Conservation (phyloP, 2,113 vertebrate species). For the Tiliqua scincoides region DNA sequence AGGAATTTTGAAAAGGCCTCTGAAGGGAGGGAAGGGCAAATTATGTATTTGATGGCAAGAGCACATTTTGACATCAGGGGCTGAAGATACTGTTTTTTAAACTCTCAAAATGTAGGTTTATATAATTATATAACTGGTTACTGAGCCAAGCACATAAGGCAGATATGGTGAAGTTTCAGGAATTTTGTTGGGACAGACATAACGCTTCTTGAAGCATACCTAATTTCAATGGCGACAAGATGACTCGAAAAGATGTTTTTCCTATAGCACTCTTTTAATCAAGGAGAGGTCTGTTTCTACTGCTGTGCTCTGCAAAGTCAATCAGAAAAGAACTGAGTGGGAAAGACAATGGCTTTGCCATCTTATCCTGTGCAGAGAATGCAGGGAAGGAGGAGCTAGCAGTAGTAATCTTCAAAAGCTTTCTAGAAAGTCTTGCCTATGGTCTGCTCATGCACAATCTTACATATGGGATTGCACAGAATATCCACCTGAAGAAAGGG, state of each 20-base stretch:
- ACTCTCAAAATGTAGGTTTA: neutral
- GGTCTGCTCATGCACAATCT: neutral
- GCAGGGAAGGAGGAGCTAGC: neutral
- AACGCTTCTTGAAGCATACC: neutral
- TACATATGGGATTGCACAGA: neutral
- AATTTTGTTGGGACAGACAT: neutral
- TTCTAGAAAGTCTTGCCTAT: neutral
- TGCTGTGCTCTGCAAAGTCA: neutral
- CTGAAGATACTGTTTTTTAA: neutral
- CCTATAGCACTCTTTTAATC: neutral
- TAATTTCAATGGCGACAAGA: neutral
- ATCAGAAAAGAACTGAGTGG: neutral
- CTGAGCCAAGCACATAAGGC: neutral
- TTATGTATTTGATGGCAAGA: neutral
- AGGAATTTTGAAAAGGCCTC: neutral
- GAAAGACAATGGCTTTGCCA: too few species aligned
- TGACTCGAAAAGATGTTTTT: neutral
- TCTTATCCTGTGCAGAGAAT: too few species aligned
- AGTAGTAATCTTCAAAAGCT: neutral
- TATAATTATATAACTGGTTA: neutral
- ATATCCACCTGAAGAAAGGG: neutral
- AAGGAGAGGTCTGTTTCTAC: neutral
- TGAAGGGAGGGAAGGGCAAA: neutral
- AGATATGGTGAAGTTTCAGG: neutral
- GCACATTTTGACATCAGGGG: neutral